phyloP scores from a whole-genome alignment of 1,140 invertebrate genomes.

The Protaetia brevitarsis region DNA sequence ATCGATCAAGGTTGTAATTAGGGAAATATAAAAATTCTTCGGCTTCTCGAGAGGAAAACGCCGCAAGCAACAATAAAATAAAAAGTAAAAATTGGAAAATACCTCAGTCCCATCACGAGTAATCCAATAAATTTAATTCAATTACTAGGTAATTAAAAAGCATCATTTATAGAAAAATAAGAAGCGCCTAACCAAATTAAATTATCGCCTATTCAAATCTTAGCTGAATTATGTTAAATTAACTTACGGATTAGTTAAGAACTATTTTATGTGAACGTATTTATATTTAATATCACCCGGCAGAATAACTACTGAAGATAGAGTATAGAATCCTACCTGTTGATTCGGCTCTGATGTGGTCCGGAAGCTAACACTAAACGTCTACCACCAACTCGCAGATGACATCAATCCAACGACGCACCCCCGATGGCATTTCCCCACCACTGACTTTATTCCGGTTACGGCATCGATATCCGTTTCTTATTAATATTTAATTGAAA shows the following conservation, averaged over 20 bases:
- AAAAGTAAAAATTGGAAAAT: not conserved
- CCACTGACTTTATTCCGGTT: conserved; percentile 8
- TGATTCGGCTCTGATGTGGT: conserved; percentile 5
- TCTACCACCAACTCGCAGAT: not conserved
- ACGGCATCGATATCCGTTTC: conserved; percentile 8
- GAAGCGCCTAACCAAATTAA: not conserved
- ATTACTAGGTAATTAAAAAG: not conserved
- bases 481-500: conserved; percentile 23
- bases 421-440: conserved; percentile 22
- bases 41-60: no score
- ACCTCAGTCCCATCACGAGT: no score
- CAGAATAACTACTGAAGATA: not conserved
- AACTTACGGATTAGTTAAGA: no score
- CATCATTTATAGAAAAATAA: not conserved
- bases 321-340: conserved; percentile 19
- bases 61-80: no score
- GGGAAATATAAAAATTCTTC: no score
- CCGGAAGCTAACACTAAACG: conserved; percentile 19
- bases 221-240: no score
- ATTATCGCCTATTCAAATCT: no score
- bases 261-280: no score
- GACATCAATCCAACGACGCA: not conserved
- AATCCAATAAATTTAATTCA: conserved; percentile 11
- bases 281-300: no score
- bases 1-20: no score